Evolutionary conservation across 2,888 invertebrate genomes (phyloP).

Genomic region (Lasioglossum calceatum): DNA sequence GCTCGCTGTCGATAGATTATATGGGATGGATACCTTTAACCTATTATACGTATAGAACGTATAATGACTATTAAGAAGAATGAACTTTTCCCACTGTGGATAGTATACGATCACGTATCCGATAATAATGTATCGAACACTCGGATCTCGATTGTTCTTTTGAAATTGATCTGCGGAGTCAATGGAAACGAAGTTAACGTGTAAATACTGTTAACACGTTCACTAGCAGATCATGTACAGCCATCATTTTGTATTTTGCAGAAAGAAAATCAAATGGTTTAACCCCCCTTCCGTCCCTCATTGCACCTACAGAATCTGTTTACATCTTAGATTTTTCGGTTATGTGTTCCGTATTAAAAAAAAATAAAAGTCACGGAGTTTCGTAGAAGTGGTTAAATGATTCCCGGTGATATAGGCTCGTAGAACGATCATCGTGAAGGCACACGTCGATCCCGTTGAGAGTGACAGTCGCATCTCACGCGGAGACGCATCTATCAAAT

Average conservation of each 20-base stretch:
- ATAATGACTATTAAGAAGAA: conserved; percentile 69
- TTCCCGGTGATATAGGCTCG: background rate
- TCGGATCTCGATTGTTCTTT: background rate
- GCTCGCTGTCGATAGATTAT: conserved; percentile 60
- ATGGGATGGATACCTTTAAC: conserved; percentile 48
- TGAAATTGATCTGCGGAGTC: background rate
- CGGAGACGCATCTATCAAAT: conserved; percentile 63
- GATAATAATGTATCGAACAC: background rate
- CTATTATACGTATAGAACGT: conserved; percentile 54
- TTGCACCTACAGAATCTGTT: too few relatives aligned
- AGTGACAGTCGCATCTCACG: conserved; percentile 46
- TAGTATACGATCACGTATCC: background rate
- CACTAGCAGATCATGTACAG: too few relatives aligned
- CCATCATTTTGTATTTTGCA: too few relatives aligned
- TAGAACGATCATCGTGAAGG: background rate
- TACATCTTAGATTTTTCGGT: too few relatives aligned
- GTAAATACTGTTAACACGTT: too few relatives aligned
- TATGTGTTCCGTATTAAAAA: too few relatives aligned
- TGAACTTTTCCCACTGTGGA: conserved; percentile 19
- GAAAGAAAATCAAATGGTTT: too few relatives aligned
- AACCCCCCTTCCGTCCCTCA: too few relatives aligned
- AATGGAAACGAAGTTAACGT: background rate
- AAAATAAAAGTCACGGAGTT: too few relatives aligned
- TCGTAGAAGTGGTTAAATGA: background rate
- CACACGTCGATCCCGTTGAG: conserved; percentile 22